Evolutionary conservation across 23 tunicate species (phyloP).

Genomic region (Ciona savignyi): DNA sequence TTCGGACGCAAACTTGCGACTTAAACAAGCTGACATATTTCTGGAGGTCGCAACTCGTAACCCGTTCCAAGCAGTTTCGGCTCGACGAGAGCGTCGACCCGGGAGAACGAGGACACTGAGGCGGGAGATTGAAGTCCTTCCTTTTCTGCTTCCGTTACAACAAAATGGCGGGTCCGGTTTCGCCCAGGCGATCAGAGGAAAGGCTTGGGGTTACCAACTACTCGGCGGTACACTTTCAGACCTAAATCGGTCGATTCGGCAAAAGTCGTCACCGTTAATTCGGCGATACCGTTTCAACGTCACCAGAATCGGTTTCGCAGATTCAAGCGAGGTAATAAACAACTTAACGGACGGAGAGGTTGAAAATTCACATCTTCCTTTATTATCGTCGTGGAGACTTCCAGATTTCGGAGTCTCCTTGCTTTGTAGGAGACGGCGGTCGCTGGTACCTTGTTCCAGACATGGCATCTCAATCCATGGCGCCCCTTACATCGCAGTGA

Average conservation of each 20-base stretch:
- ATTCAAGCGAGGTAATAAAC: background rate
- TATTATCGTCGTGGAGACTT: slow-evolving; percentile 5
- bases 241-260: background rate
- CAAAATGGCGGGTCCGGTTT: background rate
- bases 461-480: background rate
- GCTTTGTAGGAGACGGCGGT: slow-evolving; percentile 2
- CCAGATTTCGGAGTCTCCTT: slow-evolving; percentile 2
- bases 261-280: background rate
- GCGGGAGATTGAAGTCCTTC: background rate
- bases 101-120: background rate
- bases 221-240: background rate
- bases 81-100: background rate
- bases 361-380: background rate
- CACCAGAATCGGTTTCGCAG: slow-evolving; percentile 1
- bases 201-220: background rate
- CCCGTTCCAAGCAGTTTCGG: background rate
- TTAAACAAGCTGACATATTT: background rate
- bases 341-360: background rate
- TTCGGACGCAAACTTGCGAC: background rate
- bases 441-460: background rate
- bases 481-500: slow-evolving; percentile 8
- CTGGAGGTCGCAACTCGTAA: background rate
- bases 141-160: background rate
- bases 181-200: background rate
- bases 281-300: slow-evolving; percentile 7